Base-by-base conservation (phyloP, 1,140 invertebrate genomes). In the Leptinotarsa defecta region DNA sequence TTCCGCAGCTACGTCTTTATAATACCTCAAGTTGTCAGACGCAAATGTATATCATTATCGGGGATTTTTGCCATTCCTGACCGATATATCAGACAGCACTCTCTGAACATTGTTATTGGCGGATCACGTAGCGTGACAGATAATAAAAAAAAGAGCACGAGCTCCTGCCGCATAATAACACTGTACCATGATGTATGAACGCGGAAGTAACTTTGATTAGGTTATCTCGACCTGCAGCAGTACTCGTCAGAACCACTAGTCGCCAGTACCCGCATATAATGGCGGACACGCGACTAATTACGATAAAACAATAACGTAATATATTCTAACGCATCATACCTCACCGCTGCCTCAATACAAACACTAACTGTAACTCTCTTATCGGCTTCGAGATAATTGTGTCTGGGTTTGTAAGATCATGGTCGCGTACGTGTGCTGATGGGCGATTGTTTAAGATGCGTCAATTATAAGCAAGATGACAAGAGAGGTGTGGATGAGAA, bases 241-340 rank as follows among this genome's bases (percentile, higher is more conserved):
- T 57, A 57, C 52, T 57, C 52, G 52, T 57, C 52, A 19, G 52
- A 57, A 57, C 52, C 52, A 57, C 52, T 57, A 57, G 52, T 57
- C 52, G 52, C 52, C 15, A 57, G 52, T 57, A 57, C 52, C 52
- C 15, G 15, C 13, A 57, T 43, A 43, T 57, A 57, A 57, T 57
- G 52, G 52, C 52, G 52, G 13, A 15, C 52, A 57, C 52, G 52
- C 52, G 52, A 57, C 52, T 19, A 57, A 57, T 57, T 57, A 57
- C 13, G 52, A 57, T 57, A 57, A 57, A 57, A 57, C 52, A 57
- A 57, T 57, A 57, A 57, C 52, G 52, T 57, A 57, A 57, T 57
- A 57, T 57, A 57, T 57, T 57, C 52, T 15, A 57, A 17, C 52
- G 52, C 52, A n/a, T 57, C 52, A 57, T 57, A 57, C 52, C 4